Conservation (phyloP, 2,113 vertebrate species). For the Pterocles burchelli region DNA sequence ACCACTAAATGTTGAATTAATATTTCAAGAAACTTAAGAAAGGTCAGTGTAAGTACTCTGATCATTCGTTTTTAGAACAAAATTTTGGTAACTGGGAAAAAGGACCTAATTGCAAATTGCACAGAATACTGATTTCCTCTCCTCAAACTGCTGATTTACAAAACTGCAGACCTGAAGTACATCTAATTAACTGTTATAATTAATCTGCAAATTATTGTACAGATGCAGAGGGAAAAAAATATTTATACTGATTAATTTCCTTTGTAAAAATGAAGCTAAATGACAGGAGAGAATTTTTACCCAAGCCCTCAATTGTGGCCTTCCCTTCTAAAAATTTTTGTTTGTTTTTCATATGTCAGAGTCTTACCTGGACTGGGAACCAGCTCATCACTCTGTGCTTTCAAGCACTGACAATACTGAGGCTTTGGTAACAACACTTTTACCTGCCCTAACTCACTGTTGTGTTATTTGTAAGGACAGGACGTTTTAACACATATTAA, state of each 20-base stretch:
- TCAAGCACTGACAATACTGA: not conserved
- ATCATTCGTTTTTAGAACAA: not conserved
- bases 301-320: not conserved
- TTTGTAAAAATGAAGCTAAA: not conserved
- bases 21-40: not conserved
- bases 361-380: not conserved
- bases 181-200: slow-evolving; percentile 41
- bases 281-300: not conserved
- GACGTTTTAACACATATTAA: not conserved
- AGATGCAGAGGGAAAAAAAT: not conserved
- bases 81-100: not conserved
- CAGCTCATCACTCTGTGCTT: not conserved
- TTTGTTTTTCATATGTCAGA: not conserved
- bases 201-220: slow-evolving; percentile 40
- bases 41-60: not conserved
- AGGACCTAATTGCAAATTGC: slow-evolving; percentile 34
- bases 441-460: not conserved
- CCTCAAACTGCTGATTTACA: slow-evolving; percentile 35
- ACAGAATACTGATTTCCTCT: slow-evolving; percentile 3
- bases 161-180: not conserved
- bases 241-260: slow-evolving; percentile 4
- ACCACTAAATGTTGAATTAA: not conserved
- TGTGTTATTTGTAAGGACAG: not conserved
- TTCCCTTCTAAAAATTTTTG: not conserved
- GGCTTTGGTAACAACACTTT: not conserved